Base-by-base conservation (phyloP, 2,888 invertebrate species). In the Adineta ricciae region DNA sequence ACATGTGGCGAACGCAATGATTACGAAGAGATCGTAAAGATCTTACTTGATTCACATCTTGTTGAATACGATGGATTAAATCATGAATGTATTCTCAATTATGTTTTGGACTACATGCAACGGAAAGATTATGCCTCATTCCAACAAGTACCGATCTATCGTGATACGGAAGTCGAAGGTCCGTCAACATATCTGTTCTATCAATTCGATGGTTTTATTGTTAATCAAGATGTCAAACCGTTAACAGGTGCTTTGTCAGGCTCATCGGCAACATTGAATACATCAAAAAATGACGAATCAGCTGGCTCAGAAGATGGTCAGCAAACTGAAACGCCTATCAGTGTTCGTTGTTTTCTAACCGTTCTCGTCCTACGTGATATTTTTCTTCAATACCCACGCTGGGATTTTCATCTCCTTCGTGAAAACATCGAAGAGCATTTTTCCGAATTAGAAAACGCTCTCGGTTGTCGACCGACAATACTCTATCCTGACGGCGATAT, bases 391-490 rank as follows among this genome's bases (percentile, higher is more conserved):
- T 78, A 78, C 41, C 78, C 78, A 78, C 38, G 78, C 11, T 78
- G 78, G 78, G 78, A 78, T 78, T 78, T 78, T 78, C 78, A 78
- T 78, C n/a, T 78, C 21, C n/a, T 78, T 41, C 78, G 78, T 78
- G 78, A 78, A 78, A 78, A 78, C 41, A 78, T 78, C n/a, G 78
- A 78, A 41, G 78, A 78, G 24, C 21, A 78, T 78, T 78, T 78
- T 78, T 24, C n/a, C 0, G 78, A 78, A 24, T 78, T 78, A 41
- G 78, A 78, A 78, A 38, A 78, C 11, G 78, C 78, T 24, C 41
- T 78, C 9, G 78, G 78, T 41, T 78, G 41, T 78, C 78, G 78
- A 41, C 78, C 78, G 41, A 78, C 41, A n/a, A 78, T 78, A 78
- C 41, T 78, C 0, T 78, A 78, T 78, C 78, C 78, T 0, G 78